Percentiles rank a stretch among this genome's conserved stretches.
phyloP scores from a whole-genome alignment of 2,113 vertebrate species.

The Promerops cafer region DNA sequence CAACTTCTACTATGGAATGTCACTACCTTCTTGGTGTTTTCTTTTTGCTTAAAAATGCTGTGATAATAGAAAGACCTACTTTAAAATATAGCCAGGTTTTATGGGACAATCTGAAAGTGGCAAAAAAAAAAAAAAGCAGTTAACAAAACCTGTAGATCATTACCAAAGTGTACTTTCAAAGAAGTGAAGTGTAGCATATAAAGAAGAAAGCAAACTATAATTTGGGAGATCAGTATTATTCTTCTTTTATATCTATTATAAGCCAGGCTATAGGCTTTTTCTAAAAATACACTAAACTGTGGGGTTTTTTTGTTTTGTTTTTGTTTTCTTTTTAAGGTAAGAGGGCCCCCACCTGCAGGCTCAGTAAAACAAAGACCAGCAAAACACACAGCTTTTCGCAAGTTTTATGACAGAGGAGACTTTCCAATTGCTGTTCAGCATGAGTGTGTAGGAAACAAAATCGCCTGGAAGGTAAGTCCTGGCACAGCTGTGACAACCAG shows the following conservation, averaged over 20 bases:
- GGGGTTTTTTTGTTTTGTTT: background rate
- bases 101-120: background rate
- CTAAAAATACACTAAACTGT: background rate
- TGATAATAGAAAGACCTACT: background rate
- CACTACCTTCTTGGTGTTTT: background rate
- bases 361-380: conserved; percentile 82
- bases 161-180: background rate
- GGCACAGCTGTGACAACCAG: conserved; percentile 51
- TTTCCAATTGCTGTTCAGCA: conserved; percentile 88
- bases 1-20: background rate
- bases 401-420: conserved; percentile 89
- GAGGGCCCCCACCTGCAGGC: conserved; percentile 84
- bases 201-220: background rate
- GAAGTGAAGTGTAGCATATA: background rate
- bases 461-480: conserved; percentile 93
- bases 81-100: background rate
- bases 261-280: background rate
- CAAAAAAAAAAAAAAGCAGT: background rate
- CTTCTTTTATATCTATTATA: background rate
- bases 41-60: background rate
- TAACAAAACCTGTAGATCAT: background rate
- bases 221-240: background rate
- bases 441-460: conserved; percentile 81
- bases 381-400: conserved; percentile 86
- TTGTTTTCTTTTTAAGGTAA: conserved; percentile 71